Conservation (phyloP, 1,140 invertebrate genomes). For the Drosophila funebris region DNA sequence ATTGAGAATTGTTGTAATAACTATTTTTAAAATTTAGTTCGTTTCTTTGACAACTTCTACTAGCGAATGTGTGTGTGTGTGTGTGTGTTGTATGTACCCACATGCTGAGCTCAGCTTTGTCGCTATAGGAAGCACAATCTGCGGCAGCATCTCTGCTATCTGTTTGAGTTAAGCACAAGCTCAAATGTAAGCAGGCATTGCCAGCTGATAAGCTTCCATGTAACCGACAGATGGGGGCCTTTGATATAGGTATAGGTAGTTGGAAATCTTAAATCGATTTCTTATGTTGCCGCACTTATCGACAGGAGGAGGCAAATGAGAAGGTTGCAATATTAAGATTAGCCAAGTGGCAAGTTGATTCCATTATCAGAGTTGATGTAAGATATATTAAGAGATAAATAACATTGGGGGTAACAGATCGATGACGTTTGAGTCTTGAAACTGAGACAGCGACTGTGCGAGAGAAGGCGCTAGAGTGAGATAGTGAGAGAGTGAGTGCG, state of each 20-base stretch:
- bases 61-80: too few species aligned
- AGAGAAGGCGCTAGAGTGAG: too few species aligned
- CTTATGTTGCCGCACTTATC: constrained; percentile 66
- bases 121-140: background rate
- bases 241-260: constrained; percentile 24
- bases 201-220: constrained; percentile 71
- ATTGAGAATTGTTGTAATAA: too few species aligned
- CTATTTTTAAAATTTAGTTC: too few species aligned
- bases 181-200: constrained; percentile 62
- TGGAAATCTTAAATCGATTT: constrained; percentile 69
- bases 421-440: constrained; percentile 40
- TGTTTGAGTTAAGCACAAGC: constrained; percentile 66
- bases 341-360: constrained; percentile 70
- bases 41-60: too few species aligned
- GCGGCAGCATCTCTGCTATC: constrained; percentile 64
- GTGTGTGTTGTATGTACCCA: too few species aligned
- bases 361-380: constrained; percentile 66
- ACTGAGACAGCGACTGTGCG: constrained; percentile 1
- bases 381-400: constrained; percentile 74
- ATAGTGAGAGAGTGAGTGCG: too few species aligned
- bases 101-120: background rate
- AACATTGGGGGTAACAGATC: constrained; percentile 64
- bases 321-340: constrained; percentile 56
- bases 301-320: background rate
- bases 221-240: constrained; percentile 37